A percentile compares a stretch with the other conserved stretches of the same genome.
Evolutionary conservation across 2,113 vertebrate species (phyloP).

Genomic region (Zosterops hypoxanthus): DNA sequence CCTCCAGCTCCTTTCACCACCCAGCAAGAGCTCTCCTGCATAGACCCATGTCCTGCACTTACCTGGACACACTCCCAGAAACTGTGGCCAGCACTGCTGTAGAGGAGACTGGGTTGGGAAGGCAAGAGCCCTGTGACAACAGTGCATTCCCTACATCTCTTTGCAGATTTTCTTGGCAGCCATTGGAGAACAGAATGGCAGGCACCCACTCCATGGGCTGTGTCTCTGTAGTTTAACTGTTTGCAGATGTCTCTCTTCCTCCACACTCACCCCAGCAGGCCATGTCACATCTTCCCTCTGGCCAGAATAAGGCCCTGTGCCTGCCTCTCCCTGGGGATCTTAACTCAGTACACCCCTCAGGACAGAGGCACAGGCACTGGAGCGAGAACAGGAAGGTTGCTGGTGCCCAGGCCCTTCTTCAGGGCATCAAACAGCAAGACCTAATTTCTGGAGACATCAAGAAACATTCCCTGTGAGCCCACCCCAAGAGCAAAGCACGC

Average conservation of each 20-base stretch:
- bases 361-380: fast-evolving
- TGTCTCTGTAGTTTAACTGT: not conserved
- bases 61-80: not conserved
- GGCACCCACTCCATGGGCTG: too few relatives aligned
- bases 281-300: not conserved
- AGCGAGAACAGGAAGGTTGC: not conserved
- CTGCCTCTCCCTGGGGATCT: not conserved
- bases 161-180: not conserved
- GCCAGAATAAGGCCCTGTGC: fast-evolving
- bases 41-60: not conserved
- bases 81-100: not conserved
- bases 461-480: not conserved
- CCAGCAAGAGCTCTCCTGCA: not conserved
- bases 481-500: fast-evolving
- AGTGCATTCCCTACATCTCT: not conserved
- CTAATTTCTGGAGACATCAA: not conserved
- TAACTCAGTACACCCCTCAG: not conserved
- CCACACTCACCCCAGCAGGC: not conserved
- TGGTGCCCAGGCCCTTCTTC: not conserved
- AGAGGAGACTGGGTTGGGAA: not conserved
- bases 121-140: not conserved
- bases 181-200: not conserved
- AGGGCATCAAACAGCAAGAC: not conserved
- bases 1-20: not conserved
- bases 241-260: not conserved